Percentiles rank a stretch among this genome's conserved stretches.
Evolutionary conservation across 2,888 invertebrate genomes (phyloP).

Genomic region (Trichopria drosophilae): DNA sequence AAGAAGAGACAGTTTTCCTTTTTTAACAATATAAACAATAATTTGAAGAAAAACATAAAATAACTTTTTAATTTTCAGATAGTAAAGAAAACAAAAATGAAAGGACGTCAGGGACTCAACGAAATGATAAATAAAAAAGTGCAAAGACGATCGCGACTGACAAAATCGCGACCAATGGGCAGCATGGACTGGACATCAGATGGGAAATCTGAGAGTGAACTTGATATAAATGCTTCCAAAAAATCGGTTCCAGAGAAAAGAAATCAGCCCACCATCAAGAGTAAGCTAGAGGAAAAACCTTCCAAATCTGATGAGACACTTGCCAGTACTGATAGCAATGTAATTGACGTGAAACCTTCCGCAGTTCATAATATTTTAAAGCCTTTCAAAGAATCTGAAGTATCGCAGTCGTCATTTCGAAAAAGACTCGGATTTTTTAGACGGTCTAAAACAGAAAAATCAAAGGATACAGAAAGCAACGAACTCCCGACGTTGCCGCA

Average conservation of each 20-base stretch:
- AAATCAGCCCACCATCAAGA: neutral
- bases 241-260: slow-evolving; percentile 2
- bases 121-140: slow-evolving; percentile 3
- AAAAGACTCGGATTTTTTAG: too few species aligned
- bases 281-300: neutral
- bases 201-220: slow-evolving; percentile 11
- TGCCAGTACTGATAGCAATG: neutral
- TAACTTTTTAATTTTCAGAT: too few species aligned
- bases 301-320: neutral
- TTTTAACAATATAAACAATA: too few species aligned
- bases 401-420: too few species aligned
- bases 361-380: neutral
- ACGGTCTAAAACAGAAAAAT: too few species aligned
- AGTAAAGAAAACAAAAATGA: neutral
- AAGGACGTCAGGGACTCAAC: too few species aligned
- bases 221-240: neutral
- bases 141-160: neutral
- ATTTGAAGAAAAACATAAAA: too few species aligned
- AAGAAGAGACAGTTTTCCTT: too few species aligned
- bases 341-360: slow-evolving; percentile 1
- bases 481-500: too few species aligned
- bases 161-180: slow-evolving; percentile 4
- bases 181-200: slow-evolving; percentile 10
- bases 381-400: slow-evolving; percentile 4
- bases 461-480: too few species aligned